Evolutionary conservation across 2,797 vertebrate species (phyloP), one percentile per base, ranked within the genome.

Genomic region (Ciconia nigra): DNA sequence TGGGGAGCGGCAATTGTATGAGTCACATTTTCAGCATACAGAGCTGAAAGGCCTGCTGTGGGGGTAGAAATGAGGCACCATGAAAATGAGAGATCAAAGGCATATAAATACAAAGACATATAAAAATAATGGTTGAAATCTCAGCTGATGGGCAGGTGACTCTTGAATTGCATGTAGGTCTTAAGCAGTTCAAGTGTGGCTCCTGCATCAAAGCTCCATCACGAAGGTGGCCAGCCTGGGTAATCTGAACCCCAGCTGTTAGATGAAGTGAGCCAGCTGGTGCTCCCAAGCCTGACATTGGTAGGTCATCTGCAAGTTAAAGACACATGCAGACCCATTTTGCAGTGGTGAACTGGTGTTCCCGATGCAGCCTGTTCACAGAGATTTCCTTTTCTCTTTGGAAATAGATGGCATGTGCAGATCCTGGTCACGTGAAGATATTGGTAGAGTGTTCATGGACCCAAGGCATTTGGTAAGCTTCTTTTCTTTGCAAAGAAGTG

Each of bases 51-150:
- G 65, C 46, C 77, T 72, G 51, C 44, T 72, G 65, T 17, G 70
- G 69, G 57, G 86, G 46, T 4, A 71, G 83, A 88, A 95, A 82
- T 11, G 16, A 86, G 69, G 70, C 88, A 90, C 85, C 80, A 72
- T n/a, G 77, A 81, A 94, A 81, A 96, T 41, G 80, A 91, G 83
- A 84, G 62, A 94, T 92, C 80, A 97, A 96, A 96, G 77, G 63
- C 77, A 62, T 12, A 80, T 71, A 81, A 94, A 67, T 55, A 79
- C 46, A 65, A 87, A 82, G 70, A 65, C 54, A 58, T 73, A 59
- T 16, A 57, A 18, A 46, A 93, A 63, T 31, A 61, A 83, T 35
- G 9, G 21, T 28, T 91, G 85, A 86, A 72, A 79, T 83, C 42
- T 76, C 73, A 72, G 55, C 29, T 96, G 84, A 82, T 54, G 22